Evolutionary conservation across 2,888 invertebrate genomes (phyloP), one percentile per base, ranked within the genome.

Genomic region (Tetragonisca angustula): DNA sequence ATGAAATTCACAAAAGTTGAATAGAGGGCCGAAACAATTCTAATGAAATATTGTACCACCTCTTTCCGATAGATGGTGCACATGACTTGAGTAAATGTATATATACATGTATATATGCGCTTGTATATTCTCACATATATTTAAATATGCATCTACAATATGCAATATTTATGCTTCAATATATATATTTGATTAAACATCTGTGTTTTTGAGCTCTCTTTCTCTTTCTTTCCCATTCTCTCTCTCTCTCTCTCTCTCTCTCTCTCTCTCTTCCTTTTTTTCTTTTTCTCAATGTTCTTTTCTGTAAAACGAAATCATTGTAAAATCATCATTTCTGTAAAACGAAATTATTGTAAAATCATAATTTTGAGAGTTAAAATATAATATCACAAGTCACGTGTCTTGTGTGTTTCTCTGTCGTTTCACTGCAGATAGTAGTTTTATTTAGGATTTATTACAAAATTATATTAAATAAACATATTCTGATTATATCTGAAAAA

Each of bases 1-100:
- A 87, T 87, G 87, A 81, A 81, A 77, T 73, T 70, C 67, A 70
- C 79, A 74, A 84, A 78, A 85, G 79, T 81, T 76, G 77, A 76
- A 72, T 78, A 77, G 87, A 83, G 82, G 75, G 83, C 78, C 86
- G 75, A 82, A 83, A 77, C 54, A 19, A 65, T 65, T 73, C 17
- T 43, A 64, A 69, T 43, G 50, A 62, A 49, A n/a, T 67, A n/a
- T 59, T 49, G 76, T 86, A 74, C 75, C 24, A 15, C 50, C 24
- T 65, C 27, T 19, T 54, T 9, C 72, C 69, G 80, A n/a, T 43
- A 87, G 87, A 87, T 89, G 90, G 90, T 85, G 87, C 64, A 50
- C 27, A 50, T 62, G 17, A 36, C 43, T 19, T n/a, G 24, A 43
- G 17, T 13, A 43, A 43, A 76, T 49, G n/a, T 36, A 15, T 43